Evolutionary conservation across 2,888 invertebrate genomes (phyloP), one percentile per base, ranked within the genome.

Genomic region (Noctua comes): DNA sequence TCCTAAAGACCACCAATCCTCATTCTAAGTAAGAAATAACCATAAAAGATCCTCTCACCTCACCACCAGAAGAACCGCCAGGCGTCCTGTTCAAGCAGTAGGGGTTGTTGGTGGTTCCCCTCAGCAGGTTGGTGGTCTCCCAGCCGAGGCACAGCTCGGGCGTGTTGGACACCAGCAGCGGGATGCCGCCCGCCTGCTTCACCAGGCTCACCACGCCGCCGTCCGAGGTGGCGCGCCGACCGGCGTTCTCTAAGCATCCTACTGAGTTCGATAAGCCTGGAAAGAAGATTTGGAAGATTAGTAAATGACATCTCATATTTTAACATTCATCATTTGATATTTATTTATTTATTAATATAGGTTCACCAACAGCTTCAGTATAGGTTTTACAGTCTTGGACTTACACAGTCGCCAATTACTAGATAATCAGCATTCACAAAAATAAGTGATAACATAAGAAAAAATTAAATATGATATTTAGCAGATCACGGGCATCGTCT

Each of bases 61-160:
- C 98, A 18, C 98, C 98, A 57, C 99, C 99, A 1, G 99, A 99
- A 51, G 99, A 99, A 7, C 99, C 99, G 0, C 99, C 99, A 0
- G 98, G 96, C 0, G 97, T 98, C 88, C 98, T 97, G 0, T 97
- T 97, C 2, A 97, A 96, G 91, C 98, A 97, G 93, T 99, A 98
- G 0, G 99, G 99, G 96, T 99, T 99, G 85, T 97, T 97, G 0
- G 99, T 98, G 62, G 97, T 96, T 0, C 99, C 99, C 59, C 98
- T 97, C 1, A 99, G 96, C 73, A 98, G 97, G 93, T 99, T 99
- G 73, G 97, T 97, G 16, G 98, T 98, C 95, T 99, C 99, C 97
- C 98, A 98, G 93, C 98, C 98, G 92, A 99, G 97, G 90, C 99
- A 99, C 83, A 98, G 97, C 92, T 99, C 99, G 0, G 99, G 99